Percentiles rank a stretch among this genome's conserved stretches.
phyloP scores from a whole-genome alignment of 2,113 vertebrate genomes.

The Charina bottae region DNA sequence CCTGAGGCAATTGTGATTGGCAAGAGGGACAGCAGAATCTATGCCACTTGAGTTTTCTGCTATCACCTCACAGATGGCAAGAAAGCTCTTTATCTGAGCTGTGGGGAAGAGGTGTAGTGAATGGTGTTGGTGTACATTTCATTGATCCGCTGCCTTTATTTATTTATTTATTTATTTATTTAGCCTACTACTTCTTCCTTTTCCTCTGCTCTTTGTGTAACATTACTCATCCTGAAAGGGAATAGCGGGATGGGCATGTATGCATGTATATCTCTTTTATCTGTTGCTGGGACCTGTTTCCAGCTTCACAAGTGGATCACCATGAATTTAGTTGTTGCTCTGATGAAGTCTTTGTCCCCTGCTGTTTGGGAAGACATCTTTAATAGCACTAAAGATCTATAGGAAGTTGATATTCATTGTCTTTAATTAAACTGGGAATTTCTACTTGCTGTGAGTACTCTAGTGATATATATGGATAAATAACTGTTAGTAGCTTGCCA shows the following conservation, averaged over 20 bases:
- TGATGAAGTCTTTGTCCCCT: not conserved
- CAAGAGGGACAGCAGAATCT: not conserved
- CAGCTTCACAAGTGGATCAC: conserved; percentile 10
- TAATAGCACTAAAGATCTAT: conserved; percentile 33
- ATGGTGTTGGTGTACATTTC: not conserved
- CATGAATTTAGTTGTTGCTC: conserved; percentile 12
- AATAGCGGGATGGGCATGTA: not conserved
- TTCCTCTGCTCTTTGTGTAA: not conserved
- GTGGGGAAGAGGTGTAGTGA: not conserved
- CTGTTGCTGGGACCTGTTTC: not conserved
- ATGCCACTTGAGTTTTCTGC: not conserved
- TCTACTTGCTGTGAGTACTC: conserved; percentile 48
- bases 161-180: no score
- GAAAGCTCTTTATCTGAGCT: not conserved
- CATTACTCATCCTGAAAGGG: not conserved
- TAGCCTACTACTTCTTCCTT: not conserved
- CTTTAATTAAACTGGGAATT: conserved; percentile 60
- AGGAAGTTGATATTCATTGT: conserved; percentile 40
- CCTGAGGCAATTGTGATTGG: not conserved
- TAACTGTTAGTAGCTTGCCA: conserved; percentile 52
- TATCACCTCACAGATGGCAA: not conserved
- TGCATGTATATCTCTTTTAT: not conserved
- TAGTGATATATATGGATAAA: conserved; percentile 49
- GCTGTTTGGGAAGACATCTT: conserved; percentile 41
- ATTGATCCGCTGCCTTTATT: not conserved